Evolutionary conservation across 2,113 vertebrate genomes (phyloP).

Genomic region (Amblyornis subalaris): DNA sequence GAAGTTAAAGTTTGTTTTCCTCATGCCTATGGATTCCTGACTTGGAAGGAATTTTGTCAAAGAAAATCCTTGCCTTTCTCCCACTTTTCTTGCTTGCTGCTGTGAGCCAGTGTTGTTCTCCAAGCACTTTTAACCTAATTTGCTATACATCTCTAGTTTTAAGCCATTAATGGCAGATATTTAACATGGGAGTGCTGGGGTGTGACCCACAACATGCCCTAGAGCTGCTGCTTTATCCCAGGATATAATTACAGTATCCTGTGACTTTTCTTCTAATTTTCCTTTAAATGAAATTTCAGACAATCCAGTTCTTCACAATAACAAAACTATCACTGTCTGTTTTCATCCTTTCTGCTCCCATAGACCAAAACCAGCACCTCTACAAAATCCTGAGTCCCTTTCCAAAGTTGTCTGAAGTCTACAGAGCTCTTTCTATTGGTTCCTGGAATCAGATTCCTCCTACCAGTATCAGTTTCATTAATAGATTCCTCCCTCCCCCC

Average conservation of each 20-base stretch:
- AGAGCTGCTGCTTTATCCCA: not conserved
- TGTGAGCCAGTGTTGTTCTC: not conserved
- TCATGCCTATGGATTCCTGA: not conserved
- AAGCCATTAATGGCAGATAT: not conserved
- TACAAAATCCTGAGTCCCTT: not conserved
- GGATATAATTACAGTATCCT: not conserved
- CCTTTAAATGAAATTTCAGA: not conserved
- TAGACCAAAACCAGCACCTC: not conserved
- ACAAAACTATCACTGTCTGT: not conserved
- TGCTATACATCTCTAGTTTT: not conserved
- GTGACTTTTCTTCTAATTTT: not conserved
- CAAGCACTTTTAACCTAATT: not conserved
- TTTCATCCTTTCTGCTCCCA: not conserved
- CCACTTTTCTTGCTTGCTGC: not conserved
- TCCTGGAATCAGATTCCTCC: not conserved
- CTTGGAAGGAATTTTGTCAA: not conserved
- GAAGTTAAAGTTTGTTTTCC: not conserved
- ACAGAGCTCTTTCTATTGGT: not conserved
- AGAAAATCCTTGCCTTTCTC: not conserved
- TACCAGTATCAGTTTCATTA: not conserved
- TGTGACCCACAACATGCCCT: not conserved
- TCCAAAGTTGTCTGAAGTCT: not conserved
- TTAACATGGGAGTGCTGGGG: not conserved
- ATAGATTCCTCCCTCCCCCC: fast-evolving
- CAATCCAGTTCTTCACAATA: not conserved